These are phyloP conservation scores for Peromyscus eremicus DNA, from an alignment of 2,797 vertebrate species.

Conservation along the genomic window DNA sequence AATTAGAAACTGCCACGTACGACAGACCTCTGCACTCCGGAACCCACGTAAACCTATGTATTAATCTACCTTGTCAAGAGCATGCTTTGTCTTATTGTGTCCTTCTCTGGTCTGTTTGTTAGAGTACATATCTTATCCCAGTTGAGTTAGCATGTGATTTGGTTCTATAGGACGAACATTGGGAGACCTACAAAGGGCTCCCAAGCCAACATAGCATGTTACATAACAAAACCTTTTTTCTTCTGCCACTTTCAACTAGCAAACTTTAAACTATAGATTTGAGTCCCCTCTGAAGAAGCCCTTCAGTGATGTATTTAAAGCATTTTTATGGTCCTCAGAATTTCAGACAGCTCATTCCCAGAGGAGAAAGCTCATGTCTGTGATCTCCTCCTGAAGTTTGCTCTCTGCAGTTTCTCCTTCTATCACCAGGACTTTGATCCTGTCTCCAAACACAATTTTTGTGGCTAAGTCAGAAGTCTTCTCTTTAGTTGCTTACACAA, in stretches of 20 bases:
- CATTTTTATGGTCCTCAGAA: constrained; percentile 59
- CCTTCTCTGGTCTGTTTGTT: neutral
- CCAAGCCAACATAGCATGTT: constrained; percentile 55
- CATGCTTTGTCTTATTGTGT: neutral
- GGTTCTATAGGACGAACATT: neutral
- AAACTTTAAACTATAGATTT: constrained; percentile 53
- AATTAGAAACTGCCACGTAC: neutral
- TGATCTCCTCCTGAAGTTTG: constrained; percentile 74
- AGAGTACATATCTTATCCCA: neutral
- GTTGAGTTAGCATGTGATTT: neutral
- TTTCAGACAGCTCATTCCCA: constrained; percentile 72
- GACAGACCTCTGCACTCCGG: neutral
- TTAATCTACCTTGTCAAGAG: neutral
- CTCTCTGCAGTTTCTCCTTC: constrained; percentile 67
- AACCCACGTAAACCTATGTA: neutral
- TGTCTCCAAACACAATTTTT: constrained; percentile 69
- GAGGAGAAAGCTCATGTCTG: constrained; percentile 56
- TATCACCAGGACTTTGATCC: constrained; percentile 63
- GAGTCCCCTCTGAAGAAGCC: constrained; percentile 65
- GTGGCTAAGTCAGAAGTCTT: constrained; percentile 55
- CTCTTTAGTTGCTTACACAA: constrained; percentile 60
- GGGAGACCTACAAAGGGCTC: constrained; percentile 23
- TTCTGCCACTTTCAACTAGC: constrained; percentile 61
- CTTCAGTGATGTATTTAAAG: constrained; percentile 73
- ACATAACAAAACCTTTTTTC: constrained; percentile 54